Conservation (phyloP, 30 jellyfish, hydroid and myxozoan genomes). For the Aurelia sp. region DNA sequence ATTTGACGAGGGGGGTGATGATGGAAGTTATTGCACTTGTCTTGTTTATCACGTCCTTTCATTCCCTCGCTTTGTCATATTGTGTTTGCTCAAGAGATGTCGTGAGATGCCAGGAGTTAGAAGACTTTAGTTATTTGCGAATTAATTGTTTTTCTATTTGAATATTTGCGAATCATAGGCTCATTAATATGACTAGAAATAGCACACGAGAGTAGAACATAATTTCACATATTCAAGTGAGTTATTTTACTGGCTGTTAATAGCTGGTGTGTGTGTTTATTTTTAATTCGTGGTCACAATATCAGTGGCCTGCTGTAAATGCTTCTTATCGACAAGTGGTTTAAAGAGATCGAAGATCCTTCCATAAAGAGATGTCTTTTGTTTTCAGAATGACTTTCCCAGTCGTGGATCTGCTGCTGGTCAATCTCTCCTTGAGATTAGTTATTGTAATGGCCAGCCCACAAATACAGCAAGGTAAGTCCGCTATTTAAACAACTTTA, state of each 20-base stretch:
- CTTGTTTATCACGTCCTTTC: conserved; percentile 25
- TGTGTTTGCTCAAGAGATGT: conserved; percentile 55
- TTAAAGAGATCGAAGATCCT: conserved; percentile 16
- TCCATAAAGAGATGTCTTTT: conserved; percentile 36
- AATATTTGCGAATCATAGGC: conserved; percentile 1
- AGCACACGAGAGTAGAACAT: too few species aligned
- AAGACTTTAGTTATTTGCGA: conserved; percentile 16
- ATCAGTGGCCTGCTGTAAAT: conserved; percentile 44
- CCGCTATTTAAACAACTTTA: neutral
- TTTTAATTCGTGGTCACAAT: conserved; percentile 9
- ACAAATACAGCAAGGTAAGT: conserved; percentile 76
- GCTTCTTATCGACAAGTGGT: conserved; percentile 50
- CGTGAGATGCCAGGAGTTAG: conserved; percentile 3
- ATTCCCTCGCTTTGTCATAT: conserved; percentile 25
- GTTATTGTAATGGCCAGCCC: conserved; percentile 69
- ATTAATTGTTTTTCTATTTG: conserved; percentile 11
- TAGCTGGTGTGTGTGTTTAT: too few species aligned
- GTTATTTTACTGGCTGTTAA: too few species aligned
- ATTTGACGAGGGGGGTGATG: conserved; percentile 60
- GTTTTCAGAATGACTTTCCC: conserved; percentile 70
- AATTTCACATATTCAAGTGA: too few species aligned
- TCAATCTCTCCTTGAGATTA: conserved; percentile 75
- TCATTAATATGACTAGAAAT: neutral
- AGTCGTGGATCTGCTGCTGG: conserved; percentile 60
- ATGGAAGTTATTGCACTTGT: conserved; percentile 38